Conservation (phyloP, 1,140 invertebrate genomes). For the Glossosoma conforme region DNA sequence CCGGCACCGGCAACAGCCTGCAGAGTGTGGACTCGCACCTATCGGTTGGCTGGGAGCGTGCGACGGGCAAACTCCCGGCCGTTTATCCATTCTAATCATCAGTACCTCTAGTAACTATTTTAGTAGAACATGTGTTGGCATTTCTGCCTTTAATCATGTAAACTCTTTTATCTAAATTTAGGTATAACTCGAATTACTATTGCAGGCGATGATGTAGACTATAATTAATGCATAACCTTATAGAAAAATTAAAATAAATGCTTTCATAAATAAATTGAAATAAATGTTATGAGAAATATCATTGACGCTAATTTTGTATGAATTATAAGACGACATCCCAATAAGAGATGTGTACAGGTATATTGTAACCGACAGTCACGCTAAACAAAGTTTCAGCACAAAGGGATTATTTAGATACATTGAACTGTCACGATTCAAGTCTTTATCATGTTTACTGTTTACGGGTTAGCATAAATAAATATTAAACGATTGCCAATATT, state of each 20-base stretch:
- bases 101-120: conserved; percentile 31
- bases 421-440: conserved; percentile 8
- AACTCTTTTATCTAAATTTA: conserved; percentile 32
- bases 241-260: conserved; percentile 32
- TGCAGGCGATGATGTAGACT: conserved; percentile 31
- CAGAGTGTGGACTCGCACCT: too few species aligned
- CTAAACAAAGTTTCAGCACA: conserved; percentile 18
- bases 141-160: conserved; percentile 19
- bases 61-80: conserved; percentile 1
- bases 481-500: conserved; percentile 21
- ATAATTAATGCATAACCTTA: conserved; percentile 33
- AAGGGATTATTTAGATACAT: conserved; percentile 17
- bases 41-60: conserved; percentile 13
- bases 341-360: conserved; percentile 26
- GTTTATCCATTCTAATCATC: conserved; percentile 24
- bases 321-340: conserved; percentile 29
- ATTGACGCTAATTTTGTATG: conserved; percentile 34
- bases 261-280: conserved; percentile 32
- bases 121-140: conserved; percentile 19
- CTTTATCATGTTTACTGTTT: conserved; percentile 28
- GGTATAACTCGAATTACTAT: conserved; percentile 46
- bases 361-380: conserved; percentile 26
- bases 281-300: conserved; percentile 33
- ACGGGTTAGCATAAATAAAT: conserved; percentile 25
- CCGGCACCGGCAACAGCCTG: too few species aligned